These are phyloP conservation scores for Sorex araneus DNA, from an alignment of 2,113 vertebrate genomes.

Conservation along the genomic window DNA sequence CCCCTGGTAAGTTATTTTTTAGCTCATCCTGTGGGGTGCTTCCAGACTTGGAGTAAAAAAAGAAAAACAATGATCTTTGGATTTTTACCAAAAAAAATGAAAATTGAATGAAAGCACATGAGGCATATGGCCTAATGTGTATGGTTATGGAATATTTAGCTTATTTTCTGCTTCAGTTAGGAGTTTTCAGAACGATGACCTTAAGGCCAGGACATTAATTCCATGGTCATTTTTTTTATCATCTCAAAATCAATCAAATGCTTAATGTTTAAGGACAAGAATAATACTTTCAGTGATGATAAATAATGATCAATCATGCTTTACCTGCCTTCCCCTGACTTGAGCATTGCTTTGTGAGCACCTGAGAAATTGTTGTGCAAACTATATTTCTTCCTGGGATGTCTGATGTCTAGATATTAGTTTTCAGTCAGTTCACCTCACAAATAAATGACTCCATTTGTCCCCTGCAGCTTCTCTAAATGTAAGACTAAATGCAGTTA, in stretches of 20 bases:
- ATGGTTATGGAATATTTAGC: background rate
- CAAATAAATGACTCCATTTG: background rate
- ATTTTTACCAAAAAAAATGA: background rate
- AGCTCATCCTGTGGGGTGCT: background rate
- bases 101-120: background rate
- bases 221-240: background rate
- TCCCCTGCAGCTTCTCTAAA: background rate
- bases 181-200: background rate
- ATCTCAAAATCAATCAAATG: background rate
- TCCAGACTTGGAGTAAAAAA: background rate
- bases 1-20: background rate
- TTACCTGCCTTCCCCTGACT: background rate
- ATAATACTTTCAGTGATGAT: background rate
- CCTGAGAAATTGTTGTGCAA: background rate
- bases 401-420: background rate
- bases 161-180: background rate
- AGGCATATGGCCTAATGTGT: background rate
- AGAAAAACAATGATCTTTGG: background rate
- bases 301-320: too few species aligned
- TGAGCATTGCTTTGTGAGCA: background rate
- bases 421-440: background rate
- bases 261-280: background rate
- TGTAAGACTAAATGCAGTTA: background rate
- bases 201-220: background rate
- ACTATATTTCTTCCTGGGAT: background rate